These are phyloP conservation scores for Ivindomyrus marchei DNA, from an alignment of 2,113 vertebrate species.

Conservation along the genomic window DNA sequence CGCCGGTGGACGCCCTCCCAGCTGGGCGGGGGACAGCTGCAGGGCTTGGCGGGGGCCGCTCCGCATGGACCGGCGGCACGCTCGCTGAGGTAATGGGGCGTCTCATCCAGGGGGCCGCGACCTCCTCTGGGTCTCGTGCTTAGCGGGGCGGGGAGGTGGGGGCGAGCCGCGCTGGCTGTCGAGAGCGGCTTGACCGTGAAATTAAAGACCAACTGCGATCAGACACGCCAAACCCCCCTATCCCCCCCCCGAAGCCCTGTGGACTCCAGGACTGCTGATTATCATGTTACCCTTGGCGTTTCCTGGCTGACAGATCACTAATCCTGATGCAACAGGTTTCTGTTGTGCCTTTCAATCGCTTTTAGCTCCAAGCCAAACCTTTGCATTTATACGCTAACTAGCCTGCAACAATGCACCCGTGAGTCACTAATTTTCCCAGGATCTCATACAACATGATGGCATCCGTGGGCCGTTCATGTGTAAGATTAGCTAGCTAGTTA, in stretches of 20 bases:
- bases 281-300: background rate
- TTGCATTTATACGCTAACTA: background rate
- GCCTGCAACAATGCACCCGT: background rate
- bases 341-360: background rate
- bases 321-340: background rate
- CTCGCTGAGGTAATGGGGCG: conserved; percentile 4
- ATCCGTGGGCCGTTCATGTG: background rate
- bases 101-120: background rate
- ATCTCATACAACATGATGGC: background rate
- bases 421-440: background rate
- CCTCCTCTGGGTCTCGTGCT: background rate
- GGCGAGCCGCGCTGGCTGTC: background rate
- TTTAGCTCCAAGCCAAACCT: background rate
- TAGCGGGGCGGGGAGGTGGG: background rate
- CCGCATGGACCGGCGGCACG: background rate
- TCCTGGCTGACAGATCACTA: background rate
- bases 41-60: background rate
- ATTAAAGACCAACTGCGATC: conserved; percentile 5
- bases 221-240: background rate
- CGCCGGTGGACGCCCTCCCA: background rate
- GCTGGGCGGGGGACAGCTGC: background rate
- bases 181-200: conserved; percentile 7
- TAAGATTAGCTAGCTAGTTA: background rate
- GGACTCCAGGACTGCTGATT: background rate
- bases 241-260: background rate